Conservation (phyloP, 2,888 invertebrate species). For the Mycalesis mineus region DNA sequence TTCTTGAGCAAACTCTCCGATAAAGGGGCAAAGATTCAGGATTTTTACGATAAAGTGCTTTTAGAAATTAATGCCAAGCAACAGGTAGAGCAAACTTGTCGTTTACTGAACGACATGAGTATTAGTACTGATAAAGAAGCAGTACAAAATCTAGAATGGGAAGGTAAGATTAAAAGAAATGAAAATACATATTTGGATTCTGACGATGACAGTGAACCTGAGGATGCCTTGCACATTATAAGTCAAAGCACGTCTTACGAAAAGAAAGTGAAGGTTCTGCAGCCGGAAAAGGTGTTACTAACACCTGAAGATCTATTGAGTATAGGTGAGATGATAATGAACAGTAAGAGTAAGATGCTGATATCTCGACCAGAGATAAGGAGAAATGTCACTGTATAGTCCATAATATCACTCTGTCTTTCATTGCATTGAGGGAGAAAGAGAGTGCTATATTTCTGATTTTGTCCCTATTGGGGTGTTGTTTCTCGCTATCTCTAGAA, state of each 20-base stretch:
- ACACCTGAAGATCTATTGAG: conserved; percentile 71
- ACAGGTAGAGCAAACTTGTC: conserved; percentile 71
- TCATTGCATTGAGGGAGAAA: too few relatives aligned
- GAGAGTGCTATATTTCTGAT: too few relatives aligned
- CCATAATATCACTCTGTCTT: too few relatives aligned
- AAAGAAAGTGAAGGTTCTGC: conserved; percentile 65
- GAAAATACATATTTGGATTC: conserved; percentile 63
- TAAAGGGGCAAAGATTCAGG: conserved; percentile 77
- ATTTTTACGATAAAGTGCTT: conserved; percentile 66
- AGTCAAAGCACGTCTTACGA: conserved; percentile 73
- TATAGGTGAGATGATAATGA: conserved; percentile 52
- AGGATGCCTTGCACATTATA: conserved; percentile 78
- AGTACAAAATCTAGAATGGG: conserved; percentile 80
- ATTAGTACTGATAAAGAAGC: conserved; percentile 64
- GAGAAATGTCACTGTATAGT: too few relatives aligned
- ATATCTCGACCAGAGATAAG: too few relatives aligned
- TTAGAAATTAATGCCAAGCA: conserved; percentile 67
- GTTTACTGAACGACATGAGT: conserved; percentile 70
- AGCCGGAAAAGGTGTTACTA: conserved; percentile 67
- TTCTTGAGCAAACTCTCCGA: conserved; percentile 78
- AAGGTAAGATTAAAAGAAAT: conserved; percentile 58
- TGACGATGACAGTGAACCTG: conserved; percentile 79
- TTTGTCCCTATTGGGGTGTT: too few relatives aligned
- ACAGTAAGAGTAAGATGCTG: too few relatives aligned
- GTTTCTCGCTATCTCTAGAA: too few relatives aligned